A percentile compares a stretch with the other conserved stretches of the same genome.
These are phyloP conservation scores for Rhineura floridana DNA, from an alignment of 2,113 vertebrate species.

Conservation along the genomic window DNA sequence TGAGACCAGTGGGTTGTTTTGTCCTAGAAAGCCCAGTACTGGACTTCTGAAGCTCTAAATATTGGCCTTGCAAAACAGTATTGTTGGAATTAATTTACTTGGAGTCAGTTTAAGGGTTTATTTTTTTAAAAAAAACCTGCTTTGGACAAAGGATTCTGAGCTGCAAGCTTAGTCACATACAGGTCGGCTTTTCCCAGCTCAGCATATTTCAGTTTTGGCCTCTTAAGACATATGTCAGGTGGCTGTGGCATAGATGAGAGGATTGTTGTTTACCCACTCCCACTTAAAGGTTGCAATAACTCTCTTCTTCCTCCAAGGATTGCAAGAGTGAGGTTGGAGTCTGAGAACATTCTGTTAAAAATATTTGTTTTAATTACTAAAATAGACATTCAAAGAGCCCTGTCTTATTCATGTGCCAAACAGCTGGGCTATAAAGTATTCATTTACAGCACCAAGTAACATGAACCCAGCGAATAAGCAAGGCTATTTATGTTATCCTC, in stretches of 20 bases:
- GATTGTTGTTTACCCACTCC: neutral
- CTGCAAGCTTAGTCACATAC: neutral
- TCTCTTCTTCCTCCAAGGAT: neutral
- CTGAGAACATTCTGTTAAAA: slow-evolving; percentile 59
- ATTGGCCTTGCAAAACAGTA: neutral
- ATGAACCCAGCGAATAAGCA: neutral
- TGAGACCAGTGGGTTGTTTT: neutral
- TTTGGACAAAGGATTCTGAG: neutral
- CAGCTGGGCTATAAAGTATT: slow-evolving; percentile 36
- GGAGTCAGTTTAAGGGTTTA: neutral
- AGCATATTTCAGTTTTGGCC: neutral
- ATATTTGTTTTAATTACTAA: slow-evolving; percentile 74
- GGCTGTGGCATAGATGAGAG: neutral
- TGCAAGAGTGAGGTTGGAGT: neutral
- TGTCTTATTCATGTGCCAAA: slow-evolving; percentile 47
- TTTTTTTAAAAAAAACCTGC: neutral
- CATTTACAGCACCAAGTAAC: slow-evolving; percentile 13
- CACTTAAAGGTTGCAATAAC: neutral
- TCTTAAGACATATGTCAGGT: neutral
- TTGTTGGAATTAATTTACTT: neutral
- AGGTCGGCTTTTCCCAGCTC: neutral
- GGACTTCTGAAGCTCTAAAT: neutral
- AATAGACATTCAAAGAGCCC: slow-evolving; percentile 56
- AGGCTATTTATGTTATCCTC: neutral
- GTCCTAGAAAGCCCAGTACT: neutral